Base-by-base conservation (phyloP, 2,113 vertebrate genomes). In the Solea senegalensis region DNA sequence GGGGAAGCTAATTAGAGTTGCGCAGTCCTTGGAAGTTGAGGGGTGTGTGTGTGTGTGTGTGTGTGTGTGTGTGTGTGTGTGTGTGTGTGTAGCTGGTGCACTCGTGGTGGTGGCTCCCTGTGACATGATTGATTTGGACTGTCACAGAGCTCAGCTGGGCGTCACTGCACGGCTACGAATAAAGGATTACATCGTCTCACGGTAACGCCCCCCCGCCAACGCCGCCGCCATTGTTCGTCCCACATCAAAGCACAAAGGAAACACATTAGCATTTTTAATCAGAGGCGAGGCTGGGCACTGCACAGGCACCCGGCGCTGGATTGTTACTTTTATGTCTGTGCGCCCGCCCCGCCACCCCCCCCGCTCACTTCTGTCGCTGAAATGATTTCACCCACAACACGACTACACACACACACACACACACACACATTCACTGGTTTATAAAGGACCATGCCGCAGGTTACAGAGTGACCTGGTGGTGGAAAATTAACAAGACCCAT, bases 191-290 rank as follows among this genome's bases (percentile, higher is more conserved):
- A 81, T 79, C 60, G 80, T 90, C 89, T 86, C 69, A 70, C 51
- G 51, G 83, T 87, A 80, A 75, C 61, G 34, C 43, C 70, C 70
- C 74, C 78, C 77, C 63, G 16, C 56, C 82, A 45, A 86, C 1
- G 65, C 82, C 49, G 72, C 81, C 93, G 82, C 85, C 92, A 95
- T 96, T 94, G 94, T 96, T 92, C 82, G 52, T 84, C 90, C 89
- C 91, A 97, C 96, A 94, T 97, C 96, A 97, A 97, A 97, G 97
- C 89, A 85, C 88, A 92, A 91, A 90, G 85, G 90, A 68, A 89
- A 34, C 15, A 90, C 93, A 95, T 96, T 95, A 96, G 94, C 95
- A 96, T 96, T 95, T 96, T 95, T 96, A 96, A 95, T 97, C 95
- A 96, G 94, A 84, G 91, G 93, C 92, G 89, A 88, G 61, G 73